Evolutionary conservation across 2,888 invertebrate species (phyloP), one percentile per base, ranked within the genome.

Genomic region (Microplitis deprimator): DNA sequence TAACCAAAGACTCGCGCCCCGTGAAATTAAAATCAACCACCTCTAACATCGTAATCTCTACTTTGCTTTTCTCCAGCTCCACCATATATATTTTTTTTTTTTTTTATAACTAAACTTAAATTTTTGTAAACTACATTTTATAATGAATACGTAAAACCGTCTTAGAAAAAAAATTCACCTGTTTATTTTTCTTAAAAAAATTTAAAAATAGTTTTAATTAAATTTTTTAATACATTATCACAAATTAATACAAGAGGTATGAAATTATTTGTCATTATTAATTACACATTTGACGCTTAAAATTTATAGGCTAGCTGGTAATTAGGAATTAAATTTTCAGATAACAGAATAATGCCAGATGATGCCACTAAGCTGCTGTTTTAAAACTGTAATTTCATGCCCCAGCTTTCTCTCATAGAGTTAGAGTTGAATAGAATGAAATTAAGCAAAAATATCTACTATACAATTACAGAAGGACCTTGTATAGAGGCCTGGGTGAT

Each of bases 1-100:
- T 88, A 87, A 87, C 89, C 84, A 85, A 88, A 87, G 87, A 84
- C 85, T 88, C 88, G 88, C 84, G 85, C 87, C 84, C 89, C 89
- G 89, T 89, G 89, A 89, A 89, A 89, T 89, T 89, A 89, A 89
- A 89, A 88, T 88, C 88, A 87, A 88, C 88, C 89, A 88, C 85
- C 87, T 87, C 85, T 84, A 87, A 86, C 87, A 84, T 83, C 77
- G 85, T 87, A 86, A 87, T 88, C 85, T 87, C 86, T 84, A 83
- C 85, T 85, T 83, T 81, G 78, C 80, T 13, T 50, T 50, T 13
- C 13, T 13, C 50, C 8, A 13, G 50, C 40, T 60, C 70, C 68
- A 60, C 65, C 38, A 68, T 73, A 73, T 71, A 76, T 62, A 68
- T 65, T 70, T 68, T 74, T 69, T 61, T 69, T 20, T 68, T 50